A percentile compares a stretch with the other conserved stretches of the same genome.
Conservation (phyloP, 2,888 invertebrate species). For the Lithophane semibrunnea region DNA sequence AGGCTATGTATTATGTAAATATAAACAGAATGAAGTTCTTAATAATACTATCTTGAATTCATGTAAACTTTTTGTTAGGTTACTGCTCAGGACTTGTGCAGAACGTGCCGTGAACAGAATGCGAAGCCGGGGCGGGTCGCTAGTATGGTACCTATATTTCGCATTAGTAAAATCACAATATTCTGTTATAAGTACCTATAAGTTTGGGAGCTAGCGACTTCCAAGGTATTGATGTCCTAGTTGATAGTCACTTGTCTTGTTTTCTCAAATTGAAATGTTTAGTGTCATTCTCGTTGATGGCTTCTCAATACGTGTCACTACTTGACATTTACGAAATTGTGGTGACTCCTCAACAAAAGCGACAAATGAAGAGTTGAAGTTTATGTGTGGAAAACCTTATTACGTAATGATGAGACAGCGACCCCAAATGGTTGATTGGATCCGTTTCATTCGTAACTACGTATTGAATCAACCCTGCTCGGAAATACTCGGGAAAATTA, state of each 20-base stretch:
- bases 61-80: too few relatives aligned
- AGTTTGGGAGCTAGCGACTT: neutral
- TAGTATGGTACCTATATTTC: neutral
- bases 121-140: neutral
- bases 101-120: neutral
- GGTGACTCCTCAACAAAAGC: neutral
- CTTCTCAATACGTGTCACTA: neutral
- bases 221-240: neutral
- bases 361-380: neutral
- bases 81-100: neutral
- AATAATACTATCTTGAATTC: too few relatives aligned
- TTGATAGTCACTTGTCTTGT: neutral
- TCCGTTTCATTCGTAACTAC: slow-evolving; percentile 35
- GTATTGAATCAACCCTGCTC: slow-evolving; percentile 14
- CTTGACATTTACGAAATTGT: neutral
- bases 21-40: too few relatives aligned
- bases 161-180: neutral
- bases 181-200: neutral
- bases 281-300: neutral
- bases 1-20: too few relatives aligned
- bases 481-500: slow-evolving; percentile 17
- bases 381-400: slow-evolving; percentile 1
- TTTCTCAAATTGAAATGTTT: slow-evolving; percentile 1
- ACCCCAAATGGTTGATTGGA: slow-evolving; percentile 31
- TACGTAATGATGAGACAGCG: slow-evolving; percentile 5